These are phyloP conservation scores for Hydractinia echinata DNA, from an alignment of 30 jellyfish, hydroid and myxozoan species.

Conservation along the genomic window DNA sequence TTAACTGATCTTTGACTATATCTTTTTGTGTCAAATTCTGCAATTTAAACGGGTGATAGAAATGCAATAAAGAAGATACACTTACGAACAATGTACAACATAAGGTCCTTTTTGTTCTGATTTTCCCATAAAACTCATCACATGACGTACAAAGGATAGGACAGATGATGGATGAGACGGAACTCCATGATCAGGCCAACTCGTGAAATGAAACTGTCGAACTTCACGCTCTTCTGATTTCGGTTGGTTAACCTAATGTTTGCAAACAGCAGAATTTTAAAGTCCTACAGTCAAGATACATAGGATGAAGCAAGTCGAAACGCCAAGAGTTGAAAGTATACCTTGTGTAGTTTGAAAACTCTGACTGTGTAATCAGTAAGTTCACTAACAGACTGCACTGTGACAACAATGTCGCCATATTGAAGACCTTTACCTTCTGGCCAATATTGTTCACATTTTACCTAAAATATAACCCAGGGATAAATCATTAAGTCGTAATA, in stretches of 20 bases:
- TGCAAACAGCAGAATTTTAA: not conserved
- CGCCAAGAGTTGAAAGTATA: constrained; percentile 5
- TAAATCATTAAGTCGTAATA: not conserved
- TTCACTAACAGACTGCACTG: constrained; percentile 63
- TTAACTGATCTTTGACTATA: too few species aligned
- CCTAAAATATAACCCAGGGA: constrained; percentile 33
- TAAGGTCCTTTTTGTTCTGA: constrained; percentile 45
- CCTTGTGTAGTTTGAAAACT: constrained; percentile 72
- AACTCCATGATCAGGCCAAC: constrained; percentile 98
- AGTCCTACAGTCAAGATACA: not conserved
- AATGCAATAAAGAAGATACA: too few species aligned
- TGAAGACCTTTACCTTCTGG: constrained; percentile 72
- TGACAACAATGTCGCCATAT: constrained; percentile 70
- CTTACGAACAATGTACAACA: constrained; percentile 95
- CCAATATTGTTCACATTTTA: constrained; percentile 99
- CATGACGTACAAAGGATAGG: constrained; percentile 83
- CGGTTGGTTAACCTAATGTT: constrained; percentile 29
- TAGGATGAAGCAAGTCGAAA: not conserved
- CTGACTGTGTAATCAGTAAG: constrained; percentile 90
- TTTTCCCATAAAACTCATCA: constrained; percentile 69
- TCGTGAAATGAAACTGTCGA: constrained; percentile 74
- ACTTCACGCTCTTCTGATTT: constrained; percentile 71
- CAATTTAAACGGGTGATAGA: too few species aligned
- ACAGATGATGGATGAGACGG: constrained; percentile 91
- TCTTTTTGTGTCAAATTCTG: too few species aligned